phyloP scores from a whole-genome alignment of 1,140 invertebrate genomes.

The Monochamus saltuarius region DNA sequence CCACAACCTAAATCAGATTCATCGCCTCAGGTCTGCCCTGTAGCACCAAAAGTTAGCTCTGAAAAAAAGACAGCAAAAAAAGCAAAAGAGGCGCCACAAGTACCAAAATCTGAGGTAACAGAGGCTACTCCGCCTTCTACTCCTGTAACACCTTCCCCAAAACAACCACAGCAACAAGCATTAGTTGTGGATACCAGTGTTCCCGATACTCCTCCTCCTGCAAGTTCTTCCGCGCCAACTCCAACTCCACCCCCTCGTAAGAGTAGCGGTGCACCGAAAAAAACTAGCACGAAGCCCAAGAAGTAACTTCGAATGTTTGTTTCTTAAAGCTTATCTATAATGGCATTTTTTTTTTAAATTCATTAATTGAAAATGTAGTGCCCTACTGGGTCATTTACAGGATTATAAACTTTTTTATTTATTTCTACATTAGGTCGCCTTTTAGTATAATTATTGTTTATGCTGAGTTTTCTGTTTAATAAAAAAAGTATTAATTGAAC shows the following conservation, averaged over 20 bases:
- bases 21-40: background rate
- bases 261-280: constrained; percentile 28
- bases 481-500: too few relatives aligned
- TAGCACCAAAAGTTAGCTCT: constrained; percentile 28
- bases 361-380: too few relatives aligned
- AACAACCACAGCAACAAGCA: constrained; percentile 12
- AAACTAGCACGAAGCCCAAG: constrained; percentile 8
- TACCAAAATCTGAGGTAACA: constrained; percentile 25
- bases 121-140: constrained; percentile 16
- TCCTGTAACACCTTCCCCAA: constrained; percentile 10
- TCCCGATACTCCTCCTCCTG: constrained; percentile 15
- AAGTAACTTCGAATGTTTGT: too few relatives aligned
- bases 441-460: too few relatives aligned
- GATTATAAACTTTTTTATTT: too few relatives aligned
- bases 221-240: constrained; percentile 4
- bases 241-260: constrained; percentile 39
- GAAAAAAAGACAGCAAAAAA: constrained; percentile 12
- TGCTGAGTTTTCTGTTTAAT: too few relatives aligned
- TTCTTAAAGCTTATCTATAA: too few relatives aligned
- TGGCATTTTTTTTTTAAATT: too few relatives aligned
- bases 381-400: too few relatives aligned
- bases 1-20: constrained; percentile 24
- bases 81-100: constrained; percentile 28
- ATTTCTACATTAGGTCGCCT: too few relatives aligned
- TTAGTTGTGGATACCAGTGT: constrained; percentile 1